A percentile compares a stretch with the other conserved stretches of the same genome.
phyloP scores from a whole-genome alignment of 1,140 invertebrate genomes.

The Drosophila novamexicana region DNA sequence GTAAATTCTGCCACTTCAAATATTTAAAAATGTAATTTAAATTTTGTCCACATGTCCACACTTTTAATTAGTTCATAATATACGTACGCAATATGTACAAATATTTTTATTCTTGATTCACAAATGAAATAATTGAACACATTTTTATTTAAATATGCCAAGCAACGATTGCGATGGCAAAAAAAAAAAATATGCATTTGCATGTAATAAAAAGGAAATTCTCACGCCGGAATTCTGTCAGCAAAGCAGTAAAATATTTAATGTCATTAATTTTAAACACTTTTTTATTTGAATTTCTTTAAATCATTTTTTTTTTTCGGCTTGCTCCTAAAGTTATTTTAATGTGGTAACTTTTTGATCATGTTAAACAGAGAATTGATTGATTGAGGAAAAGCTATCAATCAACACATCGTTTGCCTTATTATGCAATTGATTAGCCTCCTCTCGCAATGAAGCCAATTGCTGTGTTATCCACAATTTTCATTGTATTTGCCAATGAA shows the following conservation, averaged over 20 bases:
- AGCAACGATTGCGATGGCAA: background rate
- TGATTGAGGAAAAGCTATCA: conserved; percentile 56
- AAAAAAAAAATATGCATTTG: background rate
- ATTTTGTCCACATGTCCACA: background rate
- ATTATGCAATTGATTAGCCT: conserved; percentile 46
- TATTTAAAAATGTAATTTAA: background rate
- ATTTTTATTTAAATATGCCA: conserved; percentile 6
- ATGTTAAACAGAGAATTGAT: background rate
- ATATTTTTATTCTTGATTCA: no score
- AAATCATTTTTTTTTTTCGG: background rate
- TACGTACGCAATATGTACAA: background rate
- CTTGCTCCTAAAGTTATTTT: background rate
- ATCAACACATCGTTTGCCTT: conserved; percentile 44
- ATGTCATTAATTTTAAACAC: background rate
- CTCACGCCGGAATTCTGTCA: background rate
- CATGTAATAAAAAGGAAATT: background rate
- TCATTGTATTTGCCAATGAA: conserved; percentile 2
- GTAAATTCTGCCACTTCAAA: conserved; percentile 10
- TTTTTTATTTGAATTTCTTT: background rate
- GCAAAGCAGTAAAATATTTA: background rate
- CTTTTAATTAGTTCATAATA: background rate
- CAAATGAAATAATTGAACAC: conserved; percentile 13
- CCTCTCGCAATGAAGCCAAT: background rate
- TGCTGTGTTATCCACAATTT: background rate
- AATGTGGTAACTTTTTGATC: background rate